phyloP scores from a whole-genome alignment of 2,888 invertebrate genomes.

The Diadegma fenestrale region DNA sequence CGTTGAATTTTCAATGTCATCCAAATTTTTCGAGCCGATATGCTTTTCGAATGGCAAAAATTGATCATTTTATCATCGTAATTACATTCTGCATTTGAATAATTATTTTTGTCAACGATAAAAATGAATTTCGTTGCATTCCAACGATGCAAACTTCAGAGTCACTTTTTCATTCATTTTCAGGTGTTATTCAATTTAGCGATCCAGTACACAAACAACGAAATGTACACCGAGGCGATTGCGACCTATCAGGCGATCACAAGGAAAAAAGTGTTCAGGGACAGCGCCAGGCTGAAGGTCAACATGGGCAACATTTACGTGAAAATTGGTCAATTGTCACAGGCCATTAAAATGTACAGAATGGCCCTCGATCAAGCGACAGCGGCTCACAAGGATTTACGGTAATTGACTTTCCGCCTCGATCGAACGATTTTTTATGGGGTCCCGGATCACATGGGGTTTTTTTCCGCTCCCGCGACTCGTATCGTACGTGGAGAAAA shows the following conservation, averaged over 20 bases:
- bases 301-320: slow-evolving; percentile 99
- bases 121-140: too few species aligned
- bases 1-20: too few species aligned
- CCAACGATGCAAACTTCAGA: too few species aligned
- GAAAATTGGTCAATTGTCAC: slow-evolving; percentile 96
- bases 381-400: slow-evolving; percentile 95
- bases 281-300: slow-evolving; percentile 96
- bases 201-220: slow-evolving; percentile 96
- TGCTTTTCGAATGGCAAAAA: too few species aligned
- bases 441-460: too few species aligned
- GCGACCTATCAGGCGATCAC: slow-evolving; percentile 98
- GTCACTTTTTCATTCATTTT: slow-evolving; percentile 72
- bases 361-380: slow-evolving; percentile 99
- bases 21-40: too few species aligned
- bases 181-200: slow-evolving; percentile 98
- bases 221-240: slow-evolving; percentile 97
- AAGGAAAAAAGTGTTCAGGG: slow-evolving; percentile 96
- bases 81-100: too few species aligned
- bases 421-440: too few species aligned
- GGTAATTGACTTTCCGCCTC: slow-evolving; percentile 85
- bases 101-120: too few species aligned
- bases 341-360: slow-evolving; percentile 98
- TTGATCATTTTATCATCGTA: too few species aligned
- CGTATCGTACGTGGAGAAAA: too few species aligned
- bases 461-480: too few species aligned